These are phyloP conservation scores for Melanerpes formicivorus DNA, from an alignment of 2,113 vertebrate species.

Conservation along the genomic window DNA sequence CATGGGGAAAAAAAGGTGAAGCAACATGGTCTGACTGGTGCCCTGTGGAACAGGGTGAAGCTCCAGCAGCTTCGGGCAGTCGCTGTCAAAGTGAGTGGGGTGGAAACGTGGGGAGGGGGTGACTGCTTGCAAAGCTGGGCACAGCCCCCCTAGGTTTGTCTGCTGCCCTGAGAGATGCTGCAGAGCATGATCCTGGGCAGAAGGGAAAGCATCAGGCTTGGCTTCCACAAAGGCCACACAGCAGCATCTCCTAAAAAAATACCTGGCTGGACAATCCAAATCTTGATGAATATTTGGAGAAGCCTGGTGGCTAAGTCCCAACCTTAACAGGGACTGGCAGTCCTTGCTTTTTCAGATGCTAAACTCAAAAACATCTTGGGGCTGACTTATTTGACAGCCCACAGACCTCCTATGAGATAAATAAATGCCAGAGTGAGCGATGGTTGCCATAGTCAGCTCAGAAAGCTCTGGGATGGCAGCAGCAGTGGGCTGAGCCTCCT, in stretches of 20 bases:
- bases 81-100: accelerated
- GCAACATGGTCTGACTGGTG: neutral
- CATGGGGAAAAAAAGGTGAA: neutral
- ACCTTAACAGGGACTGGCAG: neutral
- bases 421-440: accelerated
- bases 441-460: neutral
- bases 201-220: neutral
- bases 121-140: neutral
- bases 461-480: neutral
- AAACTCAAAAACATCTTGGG: neutral
- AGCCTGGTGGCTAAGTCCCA: neutral
- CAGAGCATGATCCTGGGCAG: neutral
- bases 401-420: neutral
- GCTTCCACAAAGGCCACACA: neutral
- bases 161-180: neutral
- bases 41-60: neutral
- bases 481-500: neutral
- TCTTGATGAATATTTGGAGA: neutral
- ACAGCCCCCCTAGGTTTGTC: neutral
- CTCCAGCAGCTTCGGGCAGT: neutral
- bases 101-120: accelerated
- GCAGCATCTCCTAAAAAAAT: neutral
- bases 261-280: neutral
- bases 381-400: neutral
- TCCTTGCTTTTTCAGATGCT: neutral